Base-by-base conservation (phyloP, 2,113 vertebrate species). In the Lipotes vexillifer region DNA sequence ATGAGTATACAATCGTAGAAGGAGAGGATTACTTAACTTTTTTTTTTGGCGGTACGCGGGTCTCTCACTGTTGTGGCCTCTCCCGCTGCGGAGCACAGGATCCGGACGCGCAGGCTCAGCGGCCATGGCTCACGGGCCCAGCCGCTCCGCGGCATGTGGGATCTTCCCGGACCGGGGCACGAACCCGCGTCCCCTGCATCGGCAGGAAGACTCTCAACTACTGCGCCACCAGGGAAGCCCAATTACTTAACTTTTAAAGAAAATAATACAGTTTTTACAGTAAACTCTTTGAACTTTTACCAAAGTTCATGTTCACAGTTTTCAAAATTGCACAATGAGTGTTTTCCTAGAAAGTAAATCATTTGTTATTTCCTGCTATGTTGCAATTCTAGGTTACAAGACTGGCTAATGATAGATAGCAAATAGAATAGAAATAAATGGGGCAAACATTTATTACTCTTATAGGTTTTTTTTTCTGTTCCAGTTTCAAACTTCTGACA, bases 351-450 rank as follows among this genome's bases (percentile, higher is more conserved):
- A 75, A 38, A 68, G 71, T 68, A 93, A 93, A 87, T 29, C 18
- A 87, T 72, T 20, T 92, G 6, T 78, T 59, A 29, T 87, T 87
- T 87, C 61, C 36, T 77, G 6, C 12, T 66, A 68, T 29, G 15
- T 14, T 78, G 23, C 10, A 65, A 36, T 78, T 77, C 72, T 78
- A 59, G 29, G 7, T 68, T 87, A 68, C 6, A 57, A 68, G 4
- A 36, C 21, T 78, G 36, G 21, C 65, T 86, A 87, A 59, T 29
- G 23, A 49, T 44, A 93, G 36, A 68, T 15, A 87, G 31, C 15
- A 93, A 86, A 87, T 36, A 80, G 31, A 93, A 78, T 23, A 87
- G 83, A 59, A 69, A 38, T 59, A 61, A 87, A 68, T 46, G 23
- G 31, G 49, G 31, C 31, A 87, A 78, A 80, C 49, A 78, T 69